These are phyloP conservation scores for Gnatocerus cornutus DNA, from an alignment of 2,888 invertebrate genomes.

Conservation along the genomic window DNA sequence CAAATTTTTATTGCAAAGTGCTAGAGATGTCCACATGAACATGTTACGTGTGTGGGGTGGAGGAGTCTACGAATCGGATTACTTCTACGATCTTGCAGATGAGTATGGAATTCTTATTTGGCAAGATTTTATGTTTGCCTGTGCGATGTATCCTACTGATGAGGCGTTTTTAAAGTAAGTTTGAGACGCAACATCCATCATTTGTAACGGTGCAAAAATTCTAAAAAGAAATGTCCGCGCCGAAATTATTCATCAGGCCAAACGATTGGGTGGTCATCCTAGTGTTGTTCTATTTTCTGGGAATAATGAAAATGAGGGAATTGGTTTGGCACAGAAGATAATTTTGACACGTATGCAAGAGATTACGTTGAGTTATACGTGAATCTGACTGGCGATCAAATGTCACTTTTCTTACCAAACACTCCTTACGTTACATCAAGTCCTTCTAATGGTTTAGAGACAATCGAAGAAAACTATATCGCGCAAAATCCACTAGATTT, in stretches of 20 bases:
- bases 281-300: conserved; percentile 92
- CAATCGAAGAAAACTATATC: conserved; percentile 59
- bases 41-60: conserved; percentile 98
- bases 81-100: conserved; percentile 92
- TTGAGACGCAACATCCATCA: not conserved
- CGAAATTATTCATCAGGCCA: conserved; percentile 88
- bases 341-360: conserved; percentile 50
- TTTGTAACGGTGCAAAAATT: not conserved
- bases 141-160: conserved; percentile 90
- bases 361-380: conserved; percentile 92
- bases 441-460: conserved; percentile 91
- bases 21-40: conserved; percentile 88
- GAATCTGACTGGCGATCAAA: conserved; percentile 80
- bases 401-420: conserved; percentile 77
- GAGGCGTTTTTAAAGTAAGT: conserved; percentile 76
- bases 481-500: conserved; percentile 83
- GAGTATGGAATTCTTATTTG: conserved; percentile 93
- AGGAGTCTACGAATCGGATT: conserved; percentile 92
- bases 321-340: conserved; percentile 76
- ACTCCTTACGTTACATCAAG: conserved; percentile 86
- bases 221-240: conserved; percentile 75
- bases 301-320: conserved; percentile 97
- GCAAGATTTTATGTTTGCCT: conserved; percentile 99
- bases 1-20: conserved; percentile 76
- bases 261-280: conserved; percentile 88